Base-by-base conservation (phyloP, 2,113 vertebrate genomes). In the Peromyscus californicus region DNA sequence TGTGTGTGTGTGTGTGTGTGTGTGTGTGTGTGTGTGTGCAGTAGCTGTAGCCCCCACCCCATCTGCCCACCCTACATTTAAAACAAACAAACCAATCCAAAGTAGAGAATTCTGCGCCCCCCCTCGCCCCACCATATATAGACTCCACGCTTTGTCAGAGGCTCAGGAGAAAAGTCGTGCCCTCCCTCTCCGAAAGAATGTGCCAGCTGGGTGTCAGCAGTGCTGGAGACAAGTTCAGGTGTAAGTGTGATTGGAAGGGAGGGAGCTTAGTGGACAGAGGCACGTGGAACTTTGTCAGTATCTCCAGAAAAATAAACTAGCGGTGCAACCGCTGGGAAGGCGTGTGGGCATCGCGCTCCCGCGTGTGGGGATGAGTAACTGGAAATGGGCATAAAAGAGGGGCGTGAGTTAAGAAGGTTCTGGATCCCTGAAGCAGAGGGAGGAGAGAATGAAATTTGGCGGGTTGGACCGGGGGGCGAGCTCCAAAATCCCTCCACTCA, bases 81-180 rank as follows among this genome's bases (percentile, higher is more conserved):
- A 97, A 98, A 97, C 97, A 97, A 97, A 98, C 95, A 97, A 96
- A 97, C 98, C 97, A 98, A 98, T 98, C 97, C 98, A 97, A 97
- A 97, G 98, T 97, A 82, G 97, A 91, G 97, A 94, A 96, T 89
- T 85, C 90, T 90, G 80, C 93, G 80, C 87, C 57, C 87, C 79
- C 95, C 42, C 36, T 1, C 94, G 88, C 96, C 96, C 97, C 97
- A 95, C 96, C 94, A 54, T 97, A 97, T 97, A 97, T 97, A 98
- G 97, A 92, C 94, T 94, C 90, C 59, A 69, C 84, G 89, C 61
- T 54, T 89, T 83, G 93, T 95, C 93, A 48, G 65, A 96, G 97
- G 95, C 97, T 31, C 95, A 7, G 87, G 91, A 97, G 93, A 76
- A 85, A 96, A 98, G 96, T 97, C 96, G 94, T 88, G 96, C 93